These are phyloP conservation scores for Phrynocephalus vlangalii DNA, from an alignment of 2,797 vertebrate genomes.

Conservation along the genomic window DNA sequence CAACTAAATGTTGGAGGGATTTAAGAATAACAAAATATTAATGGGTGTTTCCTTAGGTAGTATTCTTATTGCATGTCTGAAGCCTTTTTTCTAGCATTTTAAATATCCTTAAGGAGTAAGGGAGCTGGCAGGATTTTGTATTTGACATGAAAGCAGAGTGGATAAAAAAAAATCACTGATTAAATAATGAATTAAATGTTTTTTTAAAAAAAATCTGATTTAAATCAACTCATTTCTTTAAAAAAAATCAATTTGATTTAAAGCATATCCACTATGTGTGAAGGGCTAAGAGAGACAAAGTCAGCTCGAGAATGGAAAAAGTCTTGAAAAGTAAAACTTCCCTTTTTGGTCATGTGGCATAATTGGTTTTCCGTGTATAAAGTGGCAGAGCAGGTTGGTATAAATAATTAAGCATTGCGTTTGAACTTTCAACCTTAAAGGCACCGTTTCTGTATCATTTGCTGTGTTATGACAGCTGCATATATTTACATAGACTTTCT, in stretches of 20 bases:
- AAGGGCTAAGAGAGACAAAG: background rate
- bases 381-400: constrained; percentile 16
- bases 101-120: constrained; percentile 50
- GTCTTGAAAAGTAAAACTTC: background rate
- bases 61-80: constrained; percentile 36
- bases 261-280: background rate
- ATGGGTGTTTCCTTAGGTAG: constrained; percentile 47
- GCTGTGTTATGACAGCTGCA: background rate
- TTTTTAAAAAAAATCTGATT: no score
- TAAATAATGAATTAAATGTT: background rate
- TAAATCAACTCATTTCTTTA: background rate
- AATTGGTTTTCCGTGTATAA: constrained; percentile 1
- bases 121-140: constrained; percentile 9
- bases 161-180: constrained; percentile 8
- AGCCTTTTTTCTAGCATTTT: constrained; percentile 2
- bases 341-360: background rate
- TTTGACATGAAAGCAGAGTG: background rate
- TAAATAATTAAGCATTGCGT: background rate
- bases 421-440: background rate
- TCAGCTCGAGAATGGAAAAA: background rate
- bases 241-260: background rate
- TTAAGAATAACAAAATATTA: constrained; percentile 53
- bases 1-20: constrained; percentile 48
- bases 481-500: background rate
- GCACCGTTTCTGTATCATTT: background rate